Evolutionary conservation across 2,797 vertebrate species (phyloP).

Genomic region (Fundulus diaphanus): DNA sequence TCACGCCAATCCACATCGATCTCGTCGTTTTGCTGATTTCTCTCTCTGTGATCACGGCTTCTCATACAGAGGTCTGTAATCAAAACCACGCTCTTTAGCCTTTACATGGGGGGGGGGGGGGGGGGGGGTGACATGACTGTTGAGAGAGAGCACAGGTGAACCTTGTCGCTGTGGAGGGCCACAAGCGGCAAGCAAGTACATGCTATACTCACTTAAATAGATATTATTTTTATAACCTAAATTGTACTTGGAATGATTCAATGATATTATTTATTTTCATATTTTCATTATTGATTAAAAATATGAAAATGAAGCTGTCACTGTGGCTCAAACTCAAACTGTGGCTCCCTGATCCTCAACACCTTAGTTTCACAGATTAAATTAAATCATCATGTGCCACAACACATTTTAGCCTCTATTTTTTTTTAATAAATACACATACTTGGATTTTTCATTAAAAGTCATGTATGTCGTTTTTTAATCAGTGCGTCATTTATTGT

Average conservation of each 20-base stretch:
- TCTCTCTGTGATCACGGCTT: conserved; percentile 6
- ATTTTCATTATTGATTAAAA: neutral
- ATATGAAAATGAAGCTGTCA: neutral
- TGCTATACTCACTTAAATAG: neutral
- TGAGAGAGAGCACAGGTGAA: conserved; percentile 2
- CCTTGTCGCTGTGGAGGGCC: neutral
- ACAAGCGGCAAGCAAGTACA: neutral
- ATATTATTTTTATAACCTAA: neutral
- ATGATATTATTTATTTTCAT: neutral
- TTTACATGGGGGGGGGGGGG: conserved; percentile 63
- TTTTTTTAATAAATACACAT: neutral
- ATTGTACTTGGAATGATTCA: neutral
- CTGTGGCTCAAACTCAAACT: too few relatives aligned
- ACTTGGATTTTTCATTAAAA: neutral
- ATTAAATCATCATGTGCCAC: neutral
- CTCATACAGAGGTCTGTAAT: conserved; percentile 14
- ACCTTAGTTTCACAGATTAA: neutral
- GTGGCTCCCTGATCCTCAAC: too few relatives aligned
- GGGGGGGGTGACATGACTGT: conserved; percentile 58
- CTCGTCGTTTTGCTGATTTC: neutral
- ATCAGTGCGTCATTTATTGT: neutral
- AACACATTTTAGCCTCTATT: neutral
- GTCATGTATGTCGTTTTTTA: neutral
- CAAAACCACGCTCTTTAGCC: conserved; percentile 35
- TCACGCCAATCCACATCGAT: neutral